phyloP scores from a whole-genome alignment of 2,113 vertebrate genomes.

The Chloropsis hardwickii region DNA sequence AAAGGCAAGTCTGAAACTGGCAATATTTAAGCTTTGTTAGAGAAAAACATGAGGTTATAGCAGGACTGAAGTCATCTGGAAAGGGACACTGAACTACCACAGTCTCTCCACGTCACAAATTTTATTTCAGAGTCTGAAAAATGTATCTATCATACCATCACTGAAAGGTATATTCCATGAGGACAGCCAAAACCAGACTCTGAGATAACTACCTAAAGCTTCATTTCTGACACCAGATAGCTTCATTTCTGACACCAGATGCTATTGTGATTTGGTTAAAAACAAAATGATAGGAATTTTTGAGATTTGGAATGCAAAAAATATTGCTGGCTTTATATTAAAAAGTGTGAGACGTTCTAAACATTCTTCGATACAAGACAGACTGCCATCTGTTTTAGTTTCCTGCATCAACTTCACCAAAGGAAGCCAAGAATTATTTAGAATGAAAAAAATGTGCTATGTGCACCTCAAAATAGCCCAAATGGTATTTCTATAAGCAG shows the following conservation, averaged over 20 bases:
- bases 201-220: neutral
- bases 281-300: neutral
- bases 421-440: neutral
- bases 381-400: slow-evolving; percentile 5
- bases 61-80: neutral
- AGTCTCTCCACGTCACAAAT: neutral
- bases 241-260: neutral
- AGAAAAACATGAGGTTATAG: neutral
- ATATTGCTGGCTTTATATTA: neutral
- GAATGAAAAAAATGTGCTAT: neutral
- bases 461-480: neutral
- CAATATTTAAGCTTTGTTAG: neutral
- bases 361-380: neutral
- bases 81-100: neutral
- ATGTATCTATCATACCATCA: neutral
- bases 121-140: neutral
- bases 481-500: neutral
- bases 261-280: neutral
- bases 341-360: neutral
- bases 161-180: neutral
- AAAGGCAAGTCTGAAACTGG: neutral
- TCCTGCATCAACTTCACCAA: neutral
- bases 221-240: too few species aligned
- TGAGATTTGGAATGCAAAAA: neutral
- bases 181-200: neutral